Base-by-base conservation (phyloP, 2,797 vertebrate genomes). In the Ctenopoma kingsleyae region DNA sequence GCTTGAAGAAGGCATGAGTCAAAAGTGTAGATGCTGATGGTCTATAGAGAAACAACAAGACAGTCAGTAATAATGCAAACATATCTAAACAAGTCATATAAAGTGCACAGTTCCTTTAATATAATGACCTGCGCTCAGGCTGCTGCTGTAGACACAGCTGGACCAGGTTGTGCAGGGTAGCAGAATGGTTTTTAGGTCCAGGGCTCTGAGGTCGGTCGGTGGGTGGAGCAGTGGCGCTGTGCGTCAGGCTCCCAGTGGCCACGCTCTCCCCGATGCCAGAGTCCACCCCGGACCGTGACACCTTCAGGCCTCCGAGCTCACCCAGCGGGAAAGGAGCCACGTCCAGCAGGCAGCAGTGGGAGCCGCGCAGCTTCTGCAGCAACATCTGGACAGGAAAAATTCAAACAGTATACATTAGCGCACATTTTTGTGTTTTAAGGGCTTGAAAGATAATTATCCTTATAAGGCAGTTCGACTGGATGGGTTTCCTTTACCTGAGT, bases 181-280 rank as follows among this genome's bases (percentile, higher is more conserved):
- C 94, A 0, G 98, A 99, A 91, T 98, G 97, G 11, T 96, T 96
- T 89, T 96, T 99, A 60, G 96, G 94, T 17, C 89, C 94, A 0
- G 97, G 95, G 67, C 96, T 96, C 76, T 95, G 96, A 20, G 96
- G 92, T 67, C 95, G 92, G 77, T 98, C 97, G 2, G 95, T 91
- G 0, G 94, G 95, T 46, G 95, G 94, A 15, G 94, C 95, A 0
- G 94, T 95, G 82, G 95, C 93, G 55, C 96, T 95, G 72, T 85
- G 96, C 1, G 94, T 96, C 86, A 97, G 93, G 78, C 95, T 96
- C 6, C 95, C 94, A 0, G 94, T 94, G 35, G 94, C 95, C 3
- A 96, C 95, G 35, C 97, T 99, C 86, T 98, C 97, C 57, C 97
- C 97, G 56, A 99, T 98, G 74, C 97, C 97, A 0, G 98, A 99